A percentile compares a stretch with the other conserved stretches of the same genome.
Conservation (phyloP, 2,797 vertebrate genomes). For the Macropodus opercularis region DNA sequence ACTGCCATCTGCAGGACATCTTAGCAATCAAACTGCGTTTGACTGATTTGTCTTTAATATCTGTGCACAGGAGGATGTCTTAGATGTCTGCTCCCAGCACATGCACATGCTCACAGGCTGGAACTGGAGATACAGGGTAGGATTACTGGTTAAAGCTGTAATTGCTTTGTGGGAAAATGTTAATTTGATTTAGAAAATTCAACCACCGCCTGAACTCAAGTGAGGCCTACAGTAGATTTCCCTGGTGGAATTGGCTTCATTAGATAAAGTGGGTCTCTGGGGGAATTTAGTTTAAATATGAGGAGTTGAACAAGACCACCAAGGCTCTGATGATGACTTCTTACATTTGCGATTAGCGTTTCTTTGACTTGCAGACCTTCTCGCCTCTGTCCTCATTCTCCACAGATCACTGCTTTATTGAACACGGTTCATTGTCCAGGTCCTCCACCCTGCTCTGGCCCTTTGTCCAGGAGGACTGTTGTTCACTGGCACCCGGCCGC, state of each 20-base stretch:
- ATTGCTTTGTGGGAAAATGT: constrained; percentile 32
- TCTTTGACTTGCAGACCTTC: not conserved
- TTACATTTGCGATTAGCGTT: not conserved
- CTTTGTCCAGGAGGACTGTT: constrained; percentile 10
- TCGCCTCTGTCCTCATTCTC: not conserved
- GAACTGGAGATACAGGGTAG: not conserved
- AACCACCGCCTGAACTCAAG: constrained; percentile 22
- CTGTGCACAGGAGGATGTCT: constrained; percentile 1
- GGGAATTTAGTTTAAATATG: constrained; percentile 37
- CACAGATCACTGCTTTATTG: not conserved
- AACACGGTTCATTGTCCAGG: not conserved
- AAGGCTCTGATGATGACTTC: not conserved
- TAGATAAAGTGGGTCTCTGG: constrained; percentile 28
- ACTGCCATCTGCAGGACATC: constrained; percentile 64
- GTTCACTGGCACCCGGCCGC: constrained; percentile 27
- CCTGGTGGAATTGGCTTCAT: constrained; percentile 40
- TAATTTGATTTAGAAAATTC: constrained; percentile 48
- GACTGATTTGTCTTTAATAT: constrained; percentile 1
- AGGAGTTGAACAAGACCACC: constrained; percentile 10
- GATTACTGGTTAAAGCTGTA: constrained; percentile 21
- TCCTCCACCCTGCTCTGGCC: not conserved
- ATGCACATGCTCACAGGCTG: not conserved
- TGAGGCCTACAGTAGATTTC: constrained; percentile 34
- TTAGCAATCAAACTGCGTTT: not conserved
- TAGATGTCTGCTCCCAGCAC: not conserved